Percentiles rank a stretch among this genome's conserved stretches.
These are phyloP conservation scores for Clarias gariepinus DNA, from an alignment of 2,113 vertebrate genomes.

Conservation along the genomic window DNA sequence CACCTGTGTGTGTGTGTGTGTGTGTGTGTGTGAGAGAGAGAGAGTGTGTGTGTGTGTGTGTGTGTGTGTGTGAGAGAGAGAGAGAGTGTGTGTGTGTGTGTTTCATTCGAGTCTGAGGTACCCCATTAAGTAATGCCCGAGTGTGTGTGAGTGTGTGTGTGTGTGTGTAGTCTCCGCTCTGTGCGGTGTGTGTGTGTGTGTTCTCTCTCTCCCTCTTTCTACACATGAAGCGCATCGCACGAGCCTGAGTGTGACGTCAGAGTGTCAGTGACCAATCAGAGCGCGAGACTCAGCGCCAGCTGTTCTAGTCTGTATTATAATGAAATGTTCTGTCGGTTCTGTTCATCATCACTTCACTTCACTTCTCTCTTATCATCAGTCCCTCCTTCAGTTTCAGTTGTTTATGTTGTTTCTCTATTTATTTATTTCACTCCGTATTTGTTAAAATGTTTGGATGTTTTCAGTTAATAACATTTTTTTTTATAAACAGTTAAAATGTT, in stretches of 20 bases:
- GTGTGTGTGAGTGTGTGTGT: neutral
- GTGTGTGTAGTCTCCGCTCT: neutral
- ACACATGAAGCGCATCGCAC: neutral
- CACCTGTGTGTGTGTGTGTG: neutral
- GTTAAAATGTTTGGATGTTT: neutral
- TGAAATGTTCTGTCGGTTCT: neutral
- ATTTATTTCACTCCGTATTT: neutral
- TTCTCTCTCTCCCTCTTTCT: neutral
- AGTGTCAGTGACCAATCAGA: slow-evolving; percentile 1
- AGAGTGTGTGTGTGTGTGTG: slow-evolving; percentile 14
- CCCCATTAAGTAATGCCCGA: neutral
- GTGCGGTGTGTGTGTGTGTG: no score
- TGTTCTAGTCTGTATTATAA: neutral
- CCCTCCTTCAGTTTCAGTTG: neutral
- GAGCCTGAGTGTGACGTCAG: neutral
- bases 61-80: slow-evolving; percentile 2
- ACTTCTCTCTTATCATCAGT: neutral
- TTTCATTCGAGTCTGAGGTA: neutral
- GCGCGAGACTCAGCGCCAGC: neutral
- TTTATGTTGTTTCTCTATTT: neutral
- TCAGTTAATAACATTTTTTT: neutral
- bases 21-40: neutral
- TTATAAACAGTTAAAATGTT: no score
- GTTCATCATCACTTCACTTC: neutral
- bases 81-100: neutral